Percentiles rank a stretch among this genome's conserved stretches.
Conservation (phyloP, 2,113 vertebrate genomes). For the Bungarus multicinctus region DNA sequence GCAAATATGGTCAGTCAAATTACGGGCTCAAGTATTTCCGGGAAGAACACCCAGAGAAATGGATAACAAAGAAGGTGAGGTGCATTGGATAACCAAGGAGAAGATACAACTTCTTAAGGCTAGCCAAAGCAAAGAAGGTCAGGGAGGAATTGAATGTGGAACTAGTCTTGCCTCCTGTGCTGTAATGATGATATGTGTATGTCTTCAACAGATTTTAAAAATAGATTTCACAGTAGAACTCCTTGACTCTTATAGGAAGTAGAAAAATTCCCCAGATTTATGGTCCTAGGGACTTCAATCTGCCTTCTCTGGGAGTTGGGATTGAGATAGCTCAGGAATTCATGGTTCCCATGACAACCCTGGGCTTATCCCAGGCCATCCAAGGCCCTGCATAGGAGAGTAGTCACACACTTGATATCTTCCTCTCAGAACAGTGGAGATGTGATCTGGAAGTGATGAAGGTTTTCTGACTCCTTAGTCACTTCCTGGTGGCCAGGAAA, state of each 20-base stretch:
- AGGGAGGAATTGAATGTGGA: not conserved
- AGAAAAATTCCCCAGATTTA: not conserved
- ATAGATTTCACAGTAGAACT: not conserved
- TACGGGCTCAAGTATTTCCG: conserved; percentile 71
- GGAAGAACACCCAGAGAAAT: conserved; percentile 68
- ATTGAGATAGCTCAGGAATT: not conserved
- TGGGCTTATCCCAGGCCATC: not conserved
- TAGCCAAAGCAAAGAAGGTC: not conserved
- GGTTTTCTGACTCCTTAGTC: not conserved
- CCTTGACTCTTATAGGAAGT: not conserved
- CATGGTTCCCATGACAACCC: not conserved
- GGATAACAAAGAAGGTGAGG: conserved; percentile 74
- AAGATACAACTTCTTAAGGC: not conserved
- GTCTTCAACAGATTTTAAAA: not conserved
- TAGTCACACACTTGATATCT: not conserved
- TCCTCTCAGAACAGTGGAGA: not conserved
- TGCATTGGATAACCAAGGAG: conserved; percentile 1
- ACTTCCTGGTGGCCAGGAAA: not conserved
- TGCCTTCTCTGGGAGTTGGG: not conserved
- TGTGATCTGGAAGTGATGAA: not conserved
- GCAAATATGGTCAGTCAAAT: conserved; percentile 59
- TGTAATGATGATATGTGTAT: not conserved
- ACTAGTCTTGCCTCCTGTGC: not conserved
- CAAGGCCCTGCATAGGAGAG: not conserved
- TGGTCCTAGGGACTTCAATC: not conserved